Evolutionary conservation across 2,113 vertebrate genomes (phyloP).

Genomic region (Aegypius monachus): DNA sequence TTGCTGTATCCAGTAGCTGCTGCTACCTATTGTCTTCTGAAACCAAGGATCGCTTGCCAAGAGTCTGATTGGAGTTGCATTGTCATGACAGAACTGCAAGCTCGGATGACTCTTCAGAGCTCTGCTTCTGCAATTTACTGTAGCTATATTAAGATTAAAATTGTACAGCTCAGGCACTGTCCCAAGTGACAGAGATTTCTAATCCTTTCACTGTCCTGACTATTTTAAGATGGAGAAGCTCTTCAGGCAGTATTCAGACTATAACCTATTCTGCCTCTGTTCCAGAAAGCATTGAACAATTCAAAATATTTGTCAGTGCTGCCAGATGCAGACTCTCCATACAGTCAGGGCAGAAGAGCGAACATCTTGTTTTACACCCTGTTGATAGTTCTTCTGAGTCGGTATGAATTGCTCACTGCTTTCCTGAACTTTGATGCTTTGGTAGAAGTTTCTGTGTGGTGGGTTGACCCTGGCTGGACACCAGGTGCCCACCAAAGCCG

Average conservation of each 20-base stretch:
- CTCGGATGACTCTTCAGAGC: background rate
- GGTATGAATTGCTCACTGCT: background rate
- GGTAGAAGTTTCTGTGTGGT: background rate
- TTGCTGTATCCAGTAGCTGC: slow-evolving; percentile 30
- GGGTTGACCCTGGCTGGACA: background rate
- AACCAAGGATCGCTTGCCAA: background rate
- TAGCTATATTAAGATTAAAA: slow-evolving; percentile 39
- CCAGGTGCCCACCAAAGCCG: background rate
- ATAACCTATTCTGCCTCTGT: background rate
- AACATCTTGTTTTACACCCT: background rate
- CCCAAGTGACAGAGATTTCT: background rate
- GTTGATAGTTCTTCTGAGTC: background rate
- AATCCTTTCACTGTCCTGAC: background rate
- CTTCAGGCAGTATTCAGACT: background rate
- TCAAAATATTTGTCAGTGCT: slow-evolving; percentile 2
- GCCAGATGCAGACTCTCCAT: background rate
- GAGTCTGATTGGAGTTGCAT: slow-evolving; percentile 18
- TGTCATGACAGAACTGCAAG: slow-evolving; percentile 12
- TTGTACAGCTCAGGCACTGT: background rate
- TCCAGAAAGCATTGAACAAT: background rate
- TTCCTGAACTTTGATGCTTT: background rate
- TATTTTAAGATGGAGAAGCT: background rate
- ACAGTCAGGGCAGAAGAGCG: background rate
- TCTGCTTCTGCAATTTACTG: slow-evolving; percentile 18
- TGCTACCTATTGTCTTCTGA: slow-evolving; percentile 35